phyloP scores from a whole-genome alignment of 2,888 invertebrate species.

The Unio delphinus region DNA sequence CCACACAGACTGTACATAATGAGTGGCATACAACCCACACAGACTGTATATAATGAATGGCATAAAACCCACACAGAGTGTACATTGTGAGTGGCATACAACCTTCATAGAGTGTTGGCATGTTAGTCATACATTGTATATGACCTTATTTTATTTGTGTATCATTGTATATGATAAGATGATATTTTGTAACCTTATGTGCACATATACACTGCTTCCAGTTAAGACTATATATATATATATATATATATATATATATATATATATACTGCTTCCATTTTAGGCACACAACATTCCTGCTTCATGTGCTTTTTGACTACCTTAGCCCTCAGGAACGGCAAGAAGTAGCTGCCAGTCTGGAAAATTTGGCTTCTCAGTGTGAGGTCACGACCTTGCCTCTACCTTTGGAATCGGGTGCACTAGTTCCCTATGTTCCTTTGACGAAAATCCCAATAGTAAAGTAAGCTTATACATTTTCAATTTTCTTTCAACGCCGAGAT shows the following conservation, averaged over 20 bases:
- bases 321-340: constrained; percentile 81
- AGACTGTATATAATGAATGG: not conserved
- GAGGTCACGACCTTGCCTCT: constrained; percentile 93
- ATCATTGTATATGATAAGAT: too few species aligned
- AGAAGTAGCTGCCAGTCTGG: constrained; percentile 85
- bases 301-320: constrained; percentile 89
- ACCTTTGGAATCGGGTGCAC: constrained; percentile 85
- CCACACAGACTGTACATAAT: too few species aligned
- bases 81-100: too few species aligned
- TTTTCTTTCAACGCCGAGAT: not conserved
- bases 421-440: constrained; percentile 94
- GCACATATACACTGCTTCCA: too few species aligned
- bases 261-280: constrained; percentile 71
- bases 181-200: too few species aligned
- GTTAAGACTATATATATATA: too few species aligned
- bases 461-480: constrained; percentile 54
- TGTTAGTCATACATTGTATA: too few species aligned
- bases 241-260: too few species aligned
- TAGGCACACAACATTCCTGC: constrained; percentile 92
- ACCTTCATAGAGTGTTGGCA: too few species aligned
- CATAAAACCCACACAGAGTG: too few species aligned
- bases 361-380: constrained; percentile 83
- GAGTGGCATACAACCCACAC: not conserved
- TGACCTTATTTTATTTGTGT: too few species aligned
- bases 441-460: constrained; percentile 75